Percentiles rank a stretch among this genome's conserved stretches.
Conservation (phyloP, 2,888 invertebrate species). For the Eurytoma californica region DNA sequence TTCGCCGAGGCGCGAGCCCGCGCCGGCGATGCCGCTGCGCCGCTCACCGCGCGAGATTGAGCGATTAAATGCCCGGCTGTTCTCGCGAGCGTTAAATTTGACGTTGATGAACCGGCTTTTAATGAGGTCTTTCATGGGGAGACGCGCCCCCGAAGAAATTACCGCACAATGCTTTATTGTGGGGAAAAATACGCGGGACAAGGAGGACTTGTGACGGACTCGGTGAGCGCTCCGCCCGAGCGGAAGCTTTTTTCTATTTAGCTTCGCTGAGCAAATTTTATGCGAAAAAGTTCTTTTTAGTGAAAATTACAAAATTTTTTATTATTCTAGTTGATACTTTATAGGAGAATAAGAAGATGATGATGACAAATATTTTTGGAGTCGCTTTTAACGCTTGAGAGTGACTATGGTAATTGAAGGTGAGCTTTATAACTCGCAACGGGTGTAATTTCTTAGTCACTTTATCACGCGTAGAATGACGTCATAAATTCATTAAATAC, state of each 20-base stretch:
- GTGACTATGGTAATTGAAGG: constrained; percentile 3
- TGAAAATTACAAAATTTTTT: neutral
- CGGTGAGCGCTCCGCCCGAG: too few species aligned
- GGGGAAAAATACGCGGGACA: neutral
- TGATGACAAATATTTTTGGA: neutral
- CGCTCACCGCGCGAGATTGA: constrained; percentile 27
- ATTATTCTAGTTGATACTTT: too few species aligned
- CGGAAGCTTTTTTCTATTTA: too few species aligned
- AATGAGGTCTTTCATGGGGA: constrained; percentile 43
- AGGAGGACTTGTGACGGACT: neutral
- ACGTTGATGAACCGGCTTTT: constrained; percentile 48
- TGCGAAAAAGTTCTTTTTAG: neutral
- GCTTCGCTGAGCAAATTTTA: neutral
- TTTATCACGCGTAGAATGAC: constrained; percentile 3
- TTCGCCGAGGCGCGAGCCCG: neutral
- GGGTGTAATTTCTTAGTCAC: constrained; percentile 16
- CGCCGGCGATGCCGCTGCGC: neutral
- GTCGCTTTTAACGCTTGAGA: constrained; percentile 7
- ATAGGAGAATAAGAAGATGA: too few species aligned
- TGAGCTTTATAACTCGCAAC: neutral
- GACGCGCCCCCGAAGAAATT: constrained; percentile 10
- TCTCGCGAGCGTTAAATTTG: constrained; percentile 44
- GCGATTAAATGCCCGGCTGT: constrained; percentile 48
- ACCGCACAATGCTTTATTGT: constrained; percentile 29
- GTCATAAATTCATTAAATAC: constrained; percentile 34